Evolutionary conservation across 1,140 invertebrate species (phyloP), one percentile per base, ranked within the genome.

Genomic region (Tetramorium parvispinum): DNA sequence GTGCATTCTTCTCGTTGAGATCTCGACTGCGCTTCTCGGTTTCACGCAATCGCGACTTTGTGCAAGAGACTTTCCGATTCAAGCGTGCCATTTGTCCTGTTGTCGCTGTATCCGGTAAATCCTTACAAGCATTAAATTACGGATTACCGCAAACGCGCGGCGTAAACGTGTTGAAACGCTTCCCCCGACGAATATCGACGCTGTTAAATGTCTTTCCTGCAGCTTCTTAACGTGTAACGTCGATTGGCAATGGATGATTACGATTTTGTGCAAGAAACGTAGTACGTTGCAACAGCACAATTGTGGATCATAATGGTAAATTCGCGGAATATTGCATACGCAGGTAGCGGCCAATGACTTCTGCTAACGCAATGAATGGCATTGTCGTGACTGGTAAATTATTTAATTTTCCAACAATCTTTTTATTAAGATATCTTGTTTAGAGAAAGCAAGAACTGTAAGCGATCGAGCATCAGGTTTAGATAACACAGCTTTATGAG

Each of bases 281-380:
- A 53, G 32, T 53, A 53, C n/a, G 57, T 89, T 85, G 78, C 85
- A 83, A 86, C 85, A 78, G 27, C 51, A 68, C 53, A 63, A 63
- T 61, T 66, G 71, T 24, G 40, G 53, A 85, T 53, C 53, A 24
- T 46, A 66, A n/a, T 63, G 8, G 27, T 59, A 37, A 59, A 27
- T 40, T 13, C 3, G 43, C 21, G 13, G 49, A 49, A 70, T 53
- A 49, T 57, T 87, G 73, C 65, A 63, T 13, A 40, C 53, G 37
- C 66, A 70, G 43, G 43, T 63, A 75, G 78, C 75, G 79, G 87
- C 59, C 85, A 87, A 79, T 89, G 79, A 90, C 79, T 87, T 89
- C 85, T 85, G 61, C 57, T 71, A 89, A 89, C 75, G 79, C 40
- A 90, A 87, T 79, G 59, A 75, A 90, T 61, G 13, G 1, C 24